phyloP scores from a whole-genome alignment of 2,113 vertebrate genomes.

The Cololabis saira region DNA sequence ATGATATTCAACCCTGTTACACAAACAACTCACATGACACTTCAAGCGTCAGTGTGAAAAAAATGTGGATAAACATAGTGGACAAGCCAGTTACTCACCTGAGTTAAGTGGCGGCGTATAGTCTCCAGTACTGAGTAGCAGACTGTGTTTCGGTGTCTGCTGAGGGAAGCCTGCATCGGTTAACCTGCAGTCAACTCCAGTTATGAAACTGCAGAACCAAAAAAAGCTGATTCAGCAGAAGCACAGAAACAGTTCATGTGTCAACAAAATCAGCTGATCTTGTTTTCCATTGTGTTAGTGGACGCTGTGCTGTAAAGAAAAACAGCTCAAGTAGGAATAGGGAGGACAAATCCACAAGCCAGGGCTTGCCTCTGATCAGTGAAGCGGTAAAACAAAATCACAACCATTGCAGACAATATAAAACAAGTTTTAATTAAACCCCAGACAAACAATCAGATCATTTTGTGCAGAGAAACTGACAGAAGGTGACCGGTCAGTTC shows the following conservation, averaged over 20 bases:
- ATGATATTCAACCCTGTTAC: slow-evolving; percentile 11
- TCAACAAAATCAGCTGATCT: slow-evolving; percentile 56
- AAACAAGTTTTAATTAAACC: background rate
- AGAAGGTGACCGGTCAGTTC: slow-evolving; percentile 7
- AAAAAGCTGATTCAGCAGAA: slow-evolving; percentile 39
- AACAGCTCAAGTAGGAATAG: slow-evolving; percentile 10
- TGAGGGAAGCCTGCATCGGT: slow-evolving; percentile 28
- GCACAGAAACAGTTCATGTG: slow-evolving; percentile 31
- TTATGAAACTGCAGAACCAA: slow-evolving; percentile 39
- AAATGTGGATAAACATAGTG: too few relatives aligned
- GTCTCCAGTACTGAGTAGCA: background rate
- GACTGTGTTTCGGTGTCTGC: slow-evolving; percentile 4
- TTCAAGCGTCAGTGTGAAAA: background rate
- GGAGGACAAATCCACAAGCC: slow-evolving; percentile 17
- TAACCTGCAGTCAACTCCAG: slow-evolving; percentile 7
- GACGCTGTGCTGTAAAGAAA: slow-evolving; percentile 2
- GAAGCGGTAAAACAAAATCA: slow-evolving; percentile 6
- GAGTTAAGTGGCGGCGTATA: slow-evolving; percentile 1
- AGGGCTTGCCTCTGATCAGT: slow-evolving; percentile 37
- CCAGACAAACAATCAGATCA: background rate
- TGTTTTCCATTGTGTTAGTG: slow-evolving; percentile 48
- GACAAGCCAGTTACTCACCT: slow-evolving; percentile 5
- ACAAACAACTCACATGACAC: slow-evolving; percentile 42
- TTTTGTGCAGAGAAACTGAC: background rate
- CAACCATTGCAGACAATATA: background rate